Evolutionary conservation across 1,140 invertebrate species (phyloP).

Genomic region (Magallana gigas): DNA sequence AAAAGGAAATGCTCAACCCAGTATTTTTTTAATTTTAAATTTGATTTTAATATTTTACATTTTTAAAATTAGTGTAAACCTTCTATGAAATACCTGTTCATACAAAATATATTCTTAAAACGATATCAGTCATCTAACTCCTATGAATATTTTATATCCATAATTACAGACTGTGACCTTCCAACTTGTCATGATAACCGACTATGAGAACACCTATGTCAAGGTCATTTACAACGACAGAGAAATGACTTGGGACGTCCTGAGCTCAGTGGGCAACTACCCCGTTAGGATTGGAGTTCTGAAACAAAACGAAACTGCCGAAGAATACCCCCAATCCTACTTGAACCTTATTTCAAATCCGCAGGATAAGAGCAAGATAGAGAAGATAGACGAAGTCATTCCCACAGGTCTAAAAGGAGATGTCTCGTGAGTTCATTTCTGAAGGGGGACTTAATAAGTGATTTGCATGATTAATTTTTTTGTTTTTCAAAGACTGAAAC

Average conservation of each 20-base stretch:
- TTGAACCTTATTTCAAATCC: background rate
- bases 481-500: no score
- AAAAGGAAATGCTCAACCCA: no score
- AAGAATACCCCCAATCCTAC: slow-evolving; percentile 38
- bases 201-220: slow-evolving; percentile 42
- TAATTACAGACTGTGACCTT: slow-evolving; percentile 41
- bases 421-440: background rate
- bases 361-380: slow-evolving; percentile 2
- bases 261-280: slow-evolving; percentile 27
- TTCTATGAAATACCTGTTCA: no score
- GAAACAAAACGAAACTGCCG: background rate
- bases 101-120: no score
- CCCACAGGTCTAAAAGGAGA: background rate
- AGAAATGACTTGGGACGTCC: slow-evolving; percentile 33
- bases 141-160: no score
- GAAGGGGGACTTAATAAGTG: no score
- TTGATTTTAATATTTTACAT: no score
- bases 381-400: slow-evolving; percentile 24
- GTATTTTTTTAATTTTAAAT: no score
- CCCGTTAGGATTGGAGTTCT: slow-evolving; percentile 24
- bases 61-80: no score
- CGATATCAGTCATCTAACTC: no score
- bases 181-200: slow-evolving; percentile 35
- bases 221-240: slow-evolving; percentile 36
- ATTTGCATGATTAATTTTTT: no score